Evolutionary conservation across 92 coral and sea anemone genomes (phyloP).

Genomic region (Paramuricea clavata): DNA sequence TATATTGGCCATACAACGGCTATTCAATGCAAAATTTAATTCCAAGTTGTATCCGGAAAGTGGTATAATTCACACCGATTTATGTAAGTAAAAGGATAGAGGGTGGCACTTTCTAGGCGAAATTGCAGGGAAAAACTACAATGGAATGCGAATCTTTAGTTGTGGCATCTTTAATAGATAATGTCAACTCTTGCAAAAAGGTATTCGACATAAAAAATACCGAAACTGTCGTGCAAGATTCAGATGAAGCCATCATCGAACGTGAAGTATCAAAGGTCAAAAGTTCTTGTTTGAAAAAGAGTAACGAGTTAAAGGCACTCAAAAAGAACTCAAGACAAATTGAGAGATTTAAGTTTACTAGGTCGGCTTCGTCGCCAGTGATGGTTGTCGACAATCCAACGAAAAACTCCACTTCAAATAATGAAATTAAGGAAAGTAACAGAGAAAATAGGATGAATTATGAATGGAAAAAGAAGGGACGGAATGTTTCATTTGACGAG

Average conservation of each 20-base stretch:
- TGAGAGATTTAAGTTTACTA: neutral
- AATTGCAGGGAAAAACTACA: neutral
- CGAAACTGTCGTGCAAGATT: neutral
- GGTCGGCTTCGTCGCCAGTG: neutral
- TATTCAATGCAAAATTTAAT: neutral
- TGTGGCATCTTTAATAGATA: neutral
- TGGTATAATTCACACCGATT: neutral
- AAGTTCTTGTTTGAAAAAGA: neutral
- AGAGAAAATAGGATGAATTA: neutral
- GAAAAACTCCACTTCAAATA: neutral
- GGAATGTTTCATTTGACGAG: constrained; percentile 38
- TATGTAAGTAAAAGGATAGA: neutral
- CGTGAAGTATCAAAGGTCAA: neutral
- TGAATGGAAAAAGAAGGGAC: neutral
- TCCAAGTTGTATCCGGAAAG: neutral
- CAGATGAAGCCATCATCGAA: neutral
- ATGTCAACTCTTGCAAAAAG: constrained; percentile 1
- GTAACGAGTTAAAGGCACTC: neutral
- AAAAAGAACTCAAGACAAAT: neutral
- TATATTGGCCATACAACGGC: neutral
- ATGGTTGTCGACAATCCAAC: neutral
- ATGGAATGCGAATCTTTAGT: constrained; percentile 8
- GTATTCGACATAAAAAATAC: neutral
- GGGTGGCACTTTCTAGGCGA: too few species aligned
- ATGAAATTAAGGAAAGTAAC: neutral